A percentile compares a stretch with the other conserved stretches of the same genome.
phyloP scores from a whole-genome alignment of 2,113 vertebrate genomes.

The Stegostoma tigrinum region DNA sequence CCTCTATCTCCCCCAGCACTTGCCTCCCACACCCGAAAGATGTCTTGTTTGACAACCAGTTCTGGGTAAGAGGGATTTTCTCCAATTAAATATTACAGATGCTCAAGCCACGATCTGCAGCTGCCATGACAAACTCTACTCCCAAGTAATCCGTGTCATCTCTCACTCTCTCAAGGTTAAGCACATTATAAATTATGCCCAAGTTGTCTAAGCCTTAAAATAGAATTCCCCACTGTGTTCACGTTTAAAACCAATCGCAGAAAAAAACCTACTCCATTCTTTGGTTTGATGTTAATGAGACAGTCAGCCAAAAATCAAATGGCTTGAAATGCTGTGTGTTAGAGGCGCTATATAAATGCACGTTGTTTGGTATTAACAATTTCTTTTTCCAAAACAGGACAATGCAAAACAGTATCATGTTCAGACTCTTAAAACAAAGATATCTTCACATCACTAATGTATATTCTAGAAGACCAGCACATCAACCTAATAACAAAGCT shows the following conservation, averaged over 20 bases:
- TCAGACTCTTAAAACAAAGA: too few species aligned
- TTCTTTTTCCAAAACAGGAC: not conserved
- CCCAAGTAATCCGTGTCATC: not conserved
- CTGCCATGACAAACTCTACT: not conserved
- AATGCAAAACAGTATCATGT: not conserved
- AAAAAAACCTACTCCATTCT: not conserved
- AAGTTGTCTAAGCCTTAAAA: not conserved
- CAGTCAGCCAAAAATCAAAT: not conserved
- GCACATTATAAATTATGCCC: not conserved
- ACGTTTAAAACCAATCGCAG: not conserved
- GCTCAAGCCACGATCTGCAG: not conserved
- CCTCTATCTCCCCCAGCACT: not conserved
- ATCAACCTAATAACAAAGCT: too few species aligned
- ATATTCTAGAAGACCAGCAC: not conserved
- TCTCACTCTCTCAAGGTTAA: not conserved
- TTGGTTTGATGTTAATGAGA: too few species aligned
- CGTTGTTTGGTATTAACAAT: not conserved
- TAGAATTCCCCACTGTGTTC: not conserved
- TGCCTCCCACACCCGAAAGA: not conserved
- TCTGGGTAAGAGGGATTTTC: not conserved
- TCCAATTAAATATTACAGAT: not conserved
- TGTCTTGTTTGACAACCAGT: not conserved
- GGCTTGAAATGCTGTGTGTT: not conserved
- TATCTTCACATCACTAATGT: too few species aligned
- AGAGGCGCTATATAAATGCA: not conserved